Percentiles rank a stretch among this genome's conserved stretches.
These are phyloP conservation scores for Saccostrea cuccullata DNA, from an alignment of 1,140 invertebrate species.

Conservation along the genomic window DNA sequence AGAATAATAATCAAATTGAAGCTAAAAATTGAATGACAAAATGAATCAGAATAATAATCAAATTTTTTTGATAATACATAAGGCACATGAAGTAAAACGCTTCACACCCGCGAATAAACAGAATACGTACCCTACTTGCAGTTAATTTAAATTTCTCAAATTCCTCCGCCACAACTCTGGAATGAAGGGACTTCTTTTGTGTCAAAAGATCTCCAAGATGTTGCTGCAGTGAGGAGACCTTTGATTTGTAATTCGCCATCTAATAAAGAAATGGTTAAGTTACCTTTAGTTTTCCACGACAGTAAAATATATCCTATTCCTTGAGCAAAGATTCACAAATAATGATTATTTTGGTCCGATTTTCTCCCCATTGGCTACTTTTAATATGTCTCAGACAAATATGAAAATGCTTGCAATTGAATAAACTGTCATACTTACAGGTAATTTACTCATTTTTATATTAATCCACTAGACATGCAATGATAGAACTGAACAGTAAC, in stretches of 20 bases:
- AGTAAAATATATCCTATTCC: no score
- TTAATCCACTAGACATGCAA: neutral
- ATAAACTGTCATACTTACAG: neutral
- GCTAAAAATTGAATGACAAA: no score
- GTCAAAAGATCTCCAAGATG: slow-evolving; percentile 53
- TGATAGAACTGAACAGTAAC: neutral
- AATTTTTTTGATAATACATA: no score
- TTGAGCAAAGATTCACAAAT: no score
- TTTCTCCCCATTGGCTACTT: no score
- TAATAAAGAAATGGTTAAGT: neutral
- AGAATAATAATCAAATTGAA: no score
- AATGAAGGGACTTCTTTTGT: slow-evolving; percentile 59
- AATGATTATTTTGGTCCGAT: no score
- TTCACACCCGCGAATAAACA: no score
- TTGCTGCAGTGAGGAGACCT: slow-evolving; percentile 43
- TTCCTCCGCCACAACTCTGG: slow-evolving; percentile 56
- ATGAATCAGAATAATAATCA: no score
- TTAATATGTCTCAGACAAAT: neutral
- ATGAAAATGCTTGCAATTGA: neutral
- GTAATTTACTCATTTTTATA: neutral
- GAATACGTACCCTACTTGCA: slow-evolving; percentile 51
- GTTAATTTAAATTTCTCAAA: slow-evolving; percentile 59
- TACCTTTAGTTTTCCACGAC: no score
- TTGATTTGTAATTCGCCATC: slow-evolving; percentile 56
- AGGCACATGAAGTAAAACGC: no score